Percentiles rank a stretch among this genome's conserved stretches.
Evolutionary conservation across 2,113 vertebrate species (phyloP).

Genomic region (Cephalopterus ornatus): DNA sequence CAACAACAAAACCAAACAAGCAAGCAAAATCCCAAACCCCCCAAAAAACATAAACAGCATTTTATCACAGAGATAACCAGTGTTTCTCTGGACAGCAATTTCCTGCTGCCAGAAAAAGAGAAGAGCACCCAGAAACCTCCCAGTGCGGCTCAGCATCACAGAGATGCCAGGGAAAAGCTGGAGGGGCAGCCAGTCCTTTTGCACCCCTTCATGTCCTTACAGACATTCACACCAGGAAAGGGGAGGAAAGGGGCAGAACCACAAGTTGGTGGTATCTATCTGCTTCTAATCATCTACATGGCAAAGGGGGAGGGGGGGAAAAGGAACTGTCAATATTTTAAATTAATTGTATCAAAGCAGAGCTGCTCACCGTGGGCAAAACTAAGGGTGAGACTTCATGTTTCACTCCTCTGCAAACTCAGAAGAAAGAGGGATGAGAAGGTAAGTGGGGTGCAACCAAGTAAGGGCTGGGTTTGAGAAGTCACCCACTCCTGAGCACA

Average conservation of each 20-base stretch:
- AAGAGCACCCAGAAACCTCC: background rate
- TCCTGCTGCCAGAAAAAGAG: background rate
- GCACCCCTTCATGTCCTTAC: background rate
- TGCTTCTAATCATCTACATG: background rate
- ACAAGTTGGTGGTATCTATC: background rate
- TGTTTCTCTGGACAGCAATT: background rate
- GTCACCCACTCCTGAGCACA: background rate
- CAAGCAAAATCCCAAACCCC: background rate
- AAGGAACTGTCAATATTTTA: background rate
- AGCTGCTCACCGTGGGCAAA: background rate
- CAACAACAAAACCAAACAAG: too few relatives aligned
- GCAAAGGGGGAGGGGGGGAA: background rate
- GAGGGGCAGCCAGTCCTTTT: rapidly evolving
- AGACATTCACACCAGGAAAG: background rate
- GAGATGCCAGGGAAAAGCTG: rapidly evolving
- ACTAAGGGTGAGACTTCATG: background rate
- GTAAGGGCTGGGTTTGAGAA: background rate
- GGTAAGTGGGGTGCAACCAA: rapidly evolving
- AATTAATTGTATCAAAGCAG: background rate
- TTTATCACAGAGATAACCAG: background rate
- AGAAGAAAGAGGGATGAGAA: background rate
- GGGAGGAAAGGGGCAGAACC: background rate
- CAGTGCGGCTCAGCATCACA: rapidly evolving
- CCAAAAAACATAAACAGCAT: background rate
- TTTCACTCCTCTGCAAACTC: background rate